Base-by-base conservation (phyloP, 2,113 vertebrate genomes). In the Uria aalge region DNA sequence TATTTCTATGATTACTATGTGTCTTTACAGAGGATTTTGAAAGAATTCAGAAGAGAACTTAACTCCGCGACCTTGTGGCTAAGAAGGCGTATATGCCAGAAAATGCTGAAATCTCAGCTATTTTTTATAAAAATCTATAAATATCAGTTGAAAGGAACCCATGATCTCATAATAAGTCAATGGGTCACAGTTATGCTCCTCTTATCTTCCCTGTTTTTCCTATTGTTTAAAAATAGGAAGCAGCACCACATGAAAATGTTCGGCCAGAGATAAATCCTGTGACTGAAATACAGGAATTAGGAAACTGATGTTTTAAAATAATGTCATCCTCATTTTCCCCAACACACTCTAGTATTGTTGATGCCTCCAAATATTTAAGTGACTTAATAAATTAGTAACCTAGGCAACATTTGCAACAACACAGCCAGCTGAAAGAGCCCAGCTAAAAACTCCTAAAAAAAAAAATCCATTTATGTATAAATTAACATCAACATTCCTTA, bases 191-290 rank as follows among this genome's bases (percentile, higher is more conserved):
- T 80, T 94, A 96, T 9, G 67, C 80, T 96, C 75, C 67, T 95
- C 83, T 96, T 96, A 96, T 96, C 90, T 91, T 85, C 77, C 85
- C n/a, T 29, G 62, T 94, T 92, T 88, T 83, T 29, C 66, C 94
- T 85, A 79, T 96, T 96, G 95, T 96, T 96, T 96, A 94, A 97
- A 97, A 96, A 97, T 96, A 97, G 96, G 91, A 97, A 97, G 86
- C 63, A 73, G 85, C 73, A 95, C 78, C 82, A 92, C 85, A 95
- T 86, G 68, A 97, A 97, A 97, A 94, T 8, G 48, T 88, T 96
- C 45, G 5, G 76, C 43, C 74, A 88, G 72, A 96, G 94, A 96
- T 90, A 96, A 95, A 95, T 88, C 3, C 7, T 94, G 89, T 50
- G 59, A 87, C 95, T 63, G 67, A 91, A 97, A 96, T 34, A 85